A percentile compares a stretch with the other conserved stretches of the same genome.
Evolutionary conservation across 2,888 invertebrate genomes (phyloP).

Genomic region (Lepidocyrtinus sp.): DNA sequence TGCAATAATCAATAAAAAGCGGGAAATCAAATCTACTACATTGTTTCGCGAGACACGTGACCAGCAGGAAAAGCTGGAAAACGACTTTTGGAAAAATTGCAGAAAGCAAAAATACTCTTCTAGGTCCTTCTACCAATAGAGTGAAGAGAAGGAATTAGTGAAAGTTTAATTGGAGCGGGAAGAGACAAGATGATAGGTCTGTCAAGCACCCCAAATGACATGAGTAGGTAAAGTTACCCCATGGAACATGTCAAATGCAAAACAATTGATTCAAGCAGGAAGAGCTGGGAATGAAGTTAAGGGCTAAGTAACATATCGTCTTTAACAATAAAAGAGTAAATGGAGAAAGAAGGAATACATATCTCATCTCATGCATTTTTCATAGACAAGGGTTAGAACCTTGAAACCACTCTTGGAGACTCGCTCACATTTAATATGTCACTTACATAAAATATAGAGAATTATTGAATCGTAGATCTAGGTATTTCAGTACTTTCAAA

Average conservation of each 20-base stretch:
- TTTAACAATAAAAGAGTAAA: background rate
- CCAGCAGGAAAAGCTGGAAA: background rate
- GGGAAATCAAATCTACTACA: background rate
- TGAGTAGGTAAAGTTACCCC: background rate
- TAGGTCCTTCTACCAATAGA: too few species aligned
- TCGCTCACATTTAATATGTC: background rate
- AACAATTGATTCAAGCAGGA: conserved; percentile 7
- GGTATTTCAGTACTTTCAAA: too few species aligned
- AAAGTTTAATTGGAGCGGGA: background rate
- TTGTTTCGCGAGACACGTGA: background rate
- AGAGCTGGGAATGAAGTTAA: conserved; percentile 6
- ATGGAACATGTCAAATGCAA: conserved; percentile 9
- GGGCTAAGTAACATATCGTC: conserved; percentile 7
- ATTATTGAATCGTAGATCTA: too few species aligned
- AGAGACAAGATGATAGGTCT: conserved; percentile 4
- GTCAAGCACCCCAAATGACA: background rate
- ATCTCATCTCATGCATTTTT: conserved; percentile 54
- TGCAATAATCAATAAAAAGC: too few species aligned
- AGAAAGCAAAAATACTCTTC: too few species aligned
- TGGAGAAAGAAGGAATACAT: background rate
- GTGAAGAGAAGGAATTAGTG: too few species aligned
- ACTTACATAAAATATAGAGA: too few species aligned
- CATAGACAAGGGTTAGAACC: conserved; percentile 32
- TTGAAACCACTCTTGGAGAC: background rate
- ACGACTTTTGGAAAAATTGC: too few species aligned